A percentile compares a stretch with the other conserved stretches of the same genome.
These are phyloP conservation scores for Aphis gossypii DNA, from an alignment of 1,140 invertebrate genomes.

Conservation along the genomic window DNA sequence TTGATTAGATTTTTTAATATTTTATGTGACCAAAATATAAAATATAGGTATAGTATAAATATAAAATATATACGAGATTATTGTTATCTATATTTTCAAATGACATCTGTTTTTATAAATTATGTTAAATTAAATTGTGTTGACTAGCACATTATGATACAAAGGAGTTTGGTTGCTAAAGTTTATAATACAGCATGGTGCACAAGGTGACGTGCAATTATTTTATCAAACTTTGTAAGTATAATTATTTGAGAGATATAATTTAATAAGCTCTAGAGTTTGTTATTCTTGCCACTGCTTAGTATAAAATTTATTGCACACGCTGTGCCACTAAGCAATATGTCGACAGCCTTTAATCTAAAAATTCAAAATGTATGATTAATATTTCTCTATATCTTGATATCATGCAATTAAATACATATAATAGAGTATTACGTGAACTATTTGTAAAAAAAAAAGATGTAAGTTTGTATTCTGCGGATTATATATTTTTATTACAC, in stretches of 20 bases:
- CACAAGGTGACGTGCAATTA: background rate
- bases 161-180: background rate
- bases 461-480: background rate
- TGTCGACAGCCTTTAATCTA: background rate
- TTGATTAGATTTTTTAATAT: constrained; percentile 1
- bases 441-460: background rate
- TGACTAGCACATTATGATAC: background rate
- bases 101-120: background rate
- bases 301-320: background rate
- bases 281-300: background rate
- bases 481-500: background rate
- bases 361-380: background rate
- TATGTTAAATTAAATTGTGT: background rate
- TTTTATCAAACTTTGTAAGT: constrained; percentile 13
- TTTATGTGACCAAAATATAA: background rate
- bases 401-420: background rate
- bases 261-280: background rate
- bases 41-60: background rate
- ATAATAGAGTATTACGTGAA: background rate
- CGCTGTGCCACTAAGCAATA: background rate
- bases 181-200: background rate
- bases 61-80: background rate
- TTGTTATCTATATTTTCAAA: background rate
- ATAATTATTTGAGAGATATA: background rate
- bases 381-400: background rate